phyloP scores from a whole-genome alignment of 2,797 vertebrate genomes.

The Todus mexicanus region DNA sequence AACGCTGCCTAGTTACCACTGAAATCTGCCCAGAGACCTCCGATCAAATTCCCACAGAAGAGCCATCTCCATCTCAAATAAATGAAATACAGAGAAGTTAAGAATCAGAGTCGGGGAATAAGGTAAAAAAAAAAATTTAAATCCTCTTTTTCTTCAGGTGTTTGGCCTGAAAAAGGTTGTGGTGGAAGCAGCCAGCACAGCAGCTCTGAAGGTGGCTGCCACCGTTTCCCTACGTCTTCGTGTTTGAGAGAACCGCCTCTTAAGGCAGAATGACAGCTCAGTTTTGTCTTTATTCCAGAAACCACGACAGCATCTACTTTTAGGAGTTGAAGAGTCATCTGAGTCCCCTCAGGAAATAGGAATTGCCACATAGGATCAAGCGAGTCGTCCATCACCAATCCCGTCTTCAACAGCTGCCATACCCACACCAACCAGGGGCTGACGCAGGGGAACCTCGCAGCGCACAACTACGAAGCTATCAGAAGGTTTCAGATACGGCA shows the following conservation, averaged over 20 bases:
- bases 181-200: background rate
- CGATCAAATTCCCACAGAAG: background rate
- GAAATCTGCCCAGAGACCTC: background rate
- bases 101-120: background rate
- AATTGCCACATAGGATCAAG: constrained; percentile 10
- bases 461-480: background rate
- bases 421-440: background rate
- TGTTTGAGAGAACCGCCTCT: background rate
- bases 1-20: background rate
- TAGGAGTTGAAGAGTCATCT: background rate
- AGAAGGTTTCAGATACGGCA: background rate
- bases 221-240: background rate
- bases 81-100: background rate
- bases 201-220: background rate
- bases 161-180: background rate
- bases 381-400: constrained; percentile 21
- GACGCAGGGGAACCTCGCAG: background rate
- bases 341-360: background rate
- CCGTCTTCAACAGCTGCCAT: background rate
- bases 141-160: background rate
- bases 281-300: constrained; percentile 40
- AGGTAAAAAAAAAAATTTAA: rapidly evolving
- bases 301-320: constrained; percentile 32
- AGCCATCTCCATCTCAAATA: background rate
- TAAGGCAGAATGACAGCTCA: background rate